Evolutionary conservation across 2,113 vertebrate genomes (phyloP).

Genomic region (Barbus barbus): DNA sequence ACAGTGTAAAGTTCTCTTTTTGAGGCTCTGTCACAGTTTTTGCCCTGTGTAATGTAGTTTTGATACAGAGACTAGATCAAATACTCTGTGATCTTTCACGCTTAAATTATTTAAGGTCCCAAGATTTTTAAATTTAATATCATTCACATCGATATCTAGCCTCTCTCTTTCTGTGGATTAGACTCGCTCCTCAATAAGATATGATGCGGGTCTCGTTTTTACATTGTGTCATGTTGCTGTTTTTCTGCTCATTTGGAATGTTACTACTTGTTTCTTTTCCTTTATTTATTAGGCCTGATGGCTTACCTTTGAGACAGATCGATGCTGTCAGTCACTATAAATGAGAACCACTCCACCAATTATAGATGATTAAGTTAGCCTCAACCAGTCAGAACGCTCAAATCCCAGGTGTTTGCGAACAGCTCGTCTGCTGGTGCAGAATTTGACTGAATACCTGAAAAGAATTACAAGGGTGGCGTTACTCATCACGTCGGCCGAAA

Average conservation of each 20-base stretch:
- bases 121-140: slow-evolving; percentile 47
- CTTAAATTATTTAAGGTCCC: slow-evolving; percentile 51
- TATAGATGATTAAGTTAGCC: slow-evolving; percentile 60
- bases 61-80: slow-evolving; percentile 50
- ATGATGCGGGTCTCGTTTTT: slow-evolving; percentile 21
- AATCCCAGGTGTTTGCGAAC: slow-evolving; percentile 40
- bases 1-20: slow-evolving; percentile 38
- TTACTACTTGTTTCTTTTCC: slow-evolving; percentile 54
- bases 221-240: slow-evolving; percentile 41
- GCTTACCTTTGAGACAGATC: slow-evolving; percentile 56
- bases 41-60: slow-evolving; percentile 48
- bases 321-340: slow-evolving; percentile 59
- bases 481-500: not conserved
- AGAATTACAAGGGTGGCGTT: slow-evolving; percentile 19
- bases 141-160: slow-evolving; percentile 41
- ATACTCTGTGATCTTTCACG: slow-evolving; percentile 49
- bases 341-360: slow-evolving; percentile 60
- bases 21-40: slow-evolving; percentile 47
- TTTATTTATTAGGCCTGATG: slow-evolving; percentile 54
- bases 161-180: slow-evolving; percentile 37
- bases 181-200: slow-evolving; percentile 36
- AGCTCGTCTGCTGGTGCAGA: slow-evolving; percentile 12
- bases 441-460: slow-evolving; percentile 37
- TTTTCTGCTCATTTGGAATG: slow-evolving; percentile 51
- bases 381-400: slow-evolving; percentile 49